Conservation (phyloP, 2,888 invertebrate genomes). For the Calameuta idolon region DNA sequence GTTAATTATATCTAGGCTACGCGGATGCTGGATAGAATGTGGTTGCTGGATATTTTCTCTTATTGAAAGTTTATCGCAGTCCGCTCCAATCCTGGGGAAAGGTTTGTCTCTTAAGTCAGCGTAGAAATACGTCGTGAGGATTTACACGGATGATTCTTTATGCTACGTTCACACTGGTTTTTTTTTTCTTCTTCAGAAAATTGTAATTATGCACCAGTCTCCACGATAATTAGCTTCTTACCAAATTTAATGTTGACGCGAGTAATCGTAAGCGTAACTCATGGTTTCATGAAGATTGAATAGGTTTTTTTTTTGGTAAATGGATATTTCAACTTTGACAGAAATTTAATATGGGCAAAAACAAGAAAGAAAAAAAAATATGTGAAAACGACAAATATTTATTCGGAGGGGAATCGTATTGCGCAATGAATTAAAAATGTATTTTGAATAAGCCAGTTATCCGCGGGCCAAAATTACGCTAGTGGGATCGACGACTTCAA, state of each 20-base stretch:
- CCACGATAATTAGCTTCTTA: background rate
- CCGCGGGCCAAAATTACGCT: background rate
- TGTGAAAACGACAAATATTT: background rate
- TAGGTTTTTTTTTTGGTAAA: background rate
- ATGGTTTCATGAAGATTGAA: background rate
- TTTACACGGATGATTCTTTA: background rate
- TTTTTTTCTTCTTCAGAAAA: background rate
- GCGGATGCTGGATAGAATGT: slow-evolving; percentile 24
- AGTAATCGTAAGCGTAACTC: background rate
- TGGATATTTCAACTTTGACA: background rate
- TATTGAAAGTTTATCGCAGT: slow-evolving; percentile 10
- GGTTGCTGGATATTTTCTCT: slow-evolving; percentile 18
- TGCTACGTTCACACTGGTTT: background rate
- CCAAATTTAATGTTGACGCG: background rate
- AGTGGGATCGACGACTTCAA: background rate
- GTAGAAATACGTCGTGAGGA: background rate
- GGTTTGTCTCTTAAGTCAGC: background rate
- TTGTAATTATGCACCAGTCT: background rate
- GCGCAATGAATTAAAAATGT: background rate
- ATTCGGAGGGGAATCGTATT: background rate
- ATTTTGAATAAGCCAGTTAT: background rate
- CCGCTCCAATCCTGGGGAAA: background rate
- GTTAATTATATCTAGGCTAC: slow-evolving; percentile 3
- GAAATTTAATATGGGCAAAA: background rate
- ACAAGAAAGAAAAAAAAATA: background rate